phyloP scores from a whole-genome alignment of 2,888 invertebrate species.

The Ormyrus labotus region DNA sequence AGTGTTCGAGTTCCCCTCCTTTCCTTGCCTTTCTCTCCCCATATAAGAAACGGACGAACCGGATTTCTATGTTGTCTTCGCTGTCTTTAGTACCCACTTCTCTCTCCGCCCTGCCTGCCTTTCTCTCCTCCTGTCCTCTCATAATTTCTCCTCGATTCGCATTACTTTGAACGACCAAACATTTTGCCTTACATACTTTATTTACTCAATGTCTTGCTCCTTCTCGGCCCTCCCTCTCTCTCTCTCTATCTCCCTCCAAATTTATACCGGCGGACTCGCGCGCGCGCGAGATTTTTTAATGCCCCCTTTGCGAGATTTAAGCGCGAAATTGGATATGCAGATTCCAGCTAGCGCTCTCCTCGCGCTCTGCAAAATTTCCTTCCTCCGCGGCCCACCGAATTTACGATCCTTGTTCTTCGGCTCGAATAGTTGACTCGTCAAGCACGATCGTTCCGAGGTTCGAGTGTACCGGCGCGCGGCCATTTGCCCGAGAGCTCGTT shows the following conservation, averaged over 20 bases:
- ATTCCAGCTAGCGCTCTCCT: slow-evolving; percentile 1
- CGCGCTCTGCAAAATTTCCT: neutral
- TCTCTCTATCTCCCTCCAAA: slow-evolving; percentile 3
- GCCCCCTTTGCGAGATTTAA: slow-evolving; percentile 4
- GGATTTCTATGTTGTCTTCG: slow-evolving; percentile 58
- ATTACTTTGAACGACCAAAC: slow-evolving; percentile 57
- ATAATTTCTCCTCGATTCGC: slow-evolving; percentile 56
- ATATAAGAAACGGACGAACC: slow-evolving; percentile 54
- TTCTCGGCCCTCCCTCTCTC: neutral
- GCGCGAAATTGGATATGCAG: slow-evolving; percentile 6
- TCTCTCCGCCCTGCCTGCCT: slow-evolving; percentile 21
- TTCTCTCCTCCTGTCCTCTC: slow-evolving; percentile 31
- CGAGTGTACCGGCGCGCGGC: too few relatives aligned
- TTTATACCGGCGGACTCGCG: slow-evolving; percentile 26
- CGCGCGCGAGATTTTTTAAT: slow-evolving; percentile 16
- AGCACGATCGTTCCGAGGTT: too few relatives aligned
- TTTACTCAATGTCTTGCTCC: slow-evolving; percentile 50
- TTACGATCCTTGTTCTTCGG: too few relatives aligned
- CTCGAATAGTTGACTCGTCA: too few relatives aligned
- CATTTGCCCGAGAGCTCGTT: too few relatives aligned
- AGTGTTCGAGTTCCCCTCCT: slow-evolving; percentile 51
- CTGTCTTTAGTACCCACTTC: slow-evolving; percentile 56
- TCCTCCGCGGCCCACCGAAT: neutral
- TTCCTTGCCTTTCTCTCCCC: neutral
- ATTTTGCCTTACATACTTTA: slow-evolving; percentile 56